Evolutionary conservation across 2,113 vertebrate genomes (phyloP).

Genomic region (Vulpes ferrilata): DNA sequence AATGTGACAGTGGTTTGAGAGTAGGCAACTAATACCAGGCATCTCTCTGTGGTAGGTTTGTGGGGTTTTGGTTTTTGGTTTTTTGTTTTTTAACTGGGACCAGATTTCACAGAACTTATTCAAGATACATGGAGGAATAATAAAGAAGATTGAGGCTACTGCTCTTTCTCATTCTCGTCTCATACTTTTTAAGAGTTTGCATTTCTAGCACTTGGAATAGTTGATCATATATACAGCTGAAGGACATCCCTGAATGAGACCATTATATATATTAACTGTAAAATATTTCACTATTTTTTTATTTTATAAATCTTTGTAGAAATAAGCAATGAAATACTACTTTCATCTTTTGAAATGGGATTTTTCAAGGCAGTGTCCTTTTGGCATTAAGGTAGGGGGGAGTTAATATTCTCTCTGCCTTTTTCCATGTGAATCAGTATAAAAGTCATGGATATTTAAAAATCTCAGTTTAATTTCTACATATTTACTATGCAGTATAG

Average conservation of each 20-base stretch:
- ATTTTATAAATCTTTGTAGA: slow-evolving; percentile 85
- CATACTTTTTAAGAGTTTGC: slow-evolving; percentile 69
- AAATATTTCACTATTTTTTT: slow-evolving; percentile 86
- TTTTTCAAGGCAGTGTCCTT: slow-evolving; percentile 84
- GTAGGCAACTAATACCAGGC: slow-evolving; percentile 55
- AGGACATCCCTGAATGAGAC: slow-evolving; percentile 84
- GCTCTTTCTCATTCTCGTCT: slow-evolving; percentile 73
- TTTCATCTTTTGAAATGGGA: slow-evolving; percentile 82
- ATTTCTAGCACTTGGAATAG: slow-evolving; percentile 80
- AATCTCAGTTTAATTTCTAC: slow-evolving; percentile 81
- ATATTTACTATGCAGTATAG: slow-evolving; percentile 84
- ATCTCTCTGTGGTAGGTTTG: slow-evolving; percentile 49
- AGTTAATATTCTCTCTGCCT: slow-evolving; percentile 79
- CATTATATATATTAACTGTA: slow-evolving; percentile 80
- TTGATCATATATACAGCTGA: slow-evolving; percentile 74
- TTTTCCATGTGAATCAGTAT: slow-evolving; percentile 80
- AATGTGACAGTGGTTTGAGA: slow-evolving; percentile 64
- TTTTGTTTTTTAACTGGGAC: slow-evolving; percentile 38
- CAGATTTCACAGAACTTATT: slow-evolving; percentile 70
- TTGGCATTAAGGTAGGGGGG: slow-evolving; percentile 79
- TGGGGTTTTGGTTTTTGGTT: not conserved
- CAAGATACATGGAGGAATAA: slow-evolving; percentile 71
- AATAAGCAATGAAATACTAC: slow-evolving; percentile 81
- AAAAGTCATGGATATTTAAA: slow-evolving; percentile 76
- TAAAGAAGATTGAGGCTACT: slow-evolving; percentile 69